Percentiles rank a stretch among this genome's conserved stretches.
Evolutionary conservation across 2,113 vertebrate species (phyloP).

Genomic region (Campylomormyrus numenius): DNA sequence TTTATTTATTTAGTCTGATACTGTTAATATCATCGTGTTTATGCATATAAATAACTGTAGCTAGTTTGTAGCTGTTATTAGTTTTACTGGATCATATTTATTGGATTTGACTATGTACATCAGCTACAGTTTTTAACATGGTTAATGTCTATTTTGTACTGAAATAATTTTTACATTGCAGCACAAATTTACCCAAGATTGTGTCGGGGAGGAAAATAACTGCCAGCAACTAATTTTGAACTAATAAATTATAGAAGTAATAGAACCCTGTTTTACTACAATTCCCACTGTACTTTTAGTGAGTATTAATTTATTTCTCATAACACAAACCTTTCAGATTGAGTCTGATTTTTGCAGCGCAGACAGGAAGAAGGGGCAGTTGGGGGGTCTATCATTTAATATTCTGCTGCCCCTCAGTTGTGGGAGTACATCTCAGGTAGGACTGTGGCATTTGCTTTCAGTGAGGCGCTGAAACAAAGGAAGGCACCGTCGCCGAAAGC

Average conservation of each 20-base stretch:
- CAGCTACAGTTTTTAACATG: background rate
- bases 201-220: background rate
- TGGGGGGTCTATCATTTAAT: background rate
- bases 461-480: slow-evolving; percentile 19
- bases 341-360: background rate
- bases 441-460: background rate
- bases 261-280: background rate
- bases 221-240: background rate
- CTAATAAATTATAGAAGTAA: background rate
- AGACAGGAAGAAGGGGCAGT: background rate
- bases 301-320: background rate
- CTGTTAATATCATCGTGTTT: background rate
- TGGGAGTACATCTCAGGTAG: background rate
- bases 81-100: background rate
- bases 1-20: background rate
- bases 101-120: background rate
- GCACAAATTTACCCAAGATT: background rate
- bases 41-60: background rate
- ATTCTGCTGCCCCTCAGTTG: background rate
- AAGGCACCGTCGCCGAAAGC: background rate
- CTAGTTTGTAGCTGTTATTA: background rate
- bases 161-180: background rate
- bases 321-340: too few relatives aligned
- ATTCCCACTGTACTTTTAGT: background rate
- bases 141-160: background rate